These are phyloP conservation scores for Unio pictorum DNA, from an alignment of 2,888 invertebrate species.

Conservation along the genomic window DNA sequence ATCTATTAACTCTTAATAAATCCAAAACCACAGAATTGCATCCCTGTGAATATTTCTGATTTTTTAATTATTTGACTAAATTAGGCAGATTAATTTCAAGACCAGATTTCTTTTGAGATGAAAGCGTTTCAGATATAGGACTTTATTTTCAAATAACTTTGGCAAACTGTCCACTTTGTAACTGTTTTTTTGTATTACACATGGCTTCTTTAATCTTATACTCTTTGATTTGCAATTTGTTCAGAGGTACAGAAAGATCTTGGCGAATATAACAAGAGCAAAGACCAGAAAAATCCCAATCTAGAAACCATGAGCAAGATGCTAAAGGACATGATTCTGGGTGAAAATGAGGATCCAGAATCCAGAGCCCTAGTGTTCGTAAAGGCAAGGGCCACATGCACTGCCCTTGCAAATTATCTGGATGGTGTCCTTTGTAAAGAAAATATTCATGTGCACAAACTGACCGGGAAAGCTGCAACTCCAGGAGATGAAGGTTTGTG, in stretches of 20 bases:
- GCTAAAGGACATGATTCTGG: constrained; percentile 22
- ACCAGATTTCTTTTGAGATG: no score
- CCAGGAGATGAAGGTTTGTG: constrained; percentile 26
- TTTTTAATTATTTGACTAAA: no score
- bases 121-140: no score
- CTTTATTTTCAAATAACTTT: no score
- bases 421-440: constrained; percentile 12
- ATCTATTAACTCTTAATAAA: no score
- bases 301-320: constrained; percentile 29
- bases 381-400: constrained; percentile 46
- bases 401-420: constrained; percentile 40
- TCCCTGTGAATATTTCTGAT: no score
- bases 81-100: no score
- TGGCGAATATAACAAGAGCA: neutral
- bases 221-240: neutral
- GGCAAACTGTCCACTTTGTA: no score
- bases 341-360: constrained; percentile 20
- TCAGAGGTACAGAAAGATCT: constrained; percentile 33
- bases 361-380: constrained; percentile 52
- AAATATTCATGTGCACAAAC: constrained; percentile 8
- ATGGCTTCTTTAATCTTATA: no score
- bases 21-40: no score
- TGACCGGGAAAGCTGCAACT: constrained; percentile 26
- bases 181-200: no score
- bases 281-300: constrained; percentile 40